These are phyloP conservation scores for Caiman crocodilus DNA, from an alignment of 2,797 vertebrate genomes.

Conservation along the genomic window DNA sequence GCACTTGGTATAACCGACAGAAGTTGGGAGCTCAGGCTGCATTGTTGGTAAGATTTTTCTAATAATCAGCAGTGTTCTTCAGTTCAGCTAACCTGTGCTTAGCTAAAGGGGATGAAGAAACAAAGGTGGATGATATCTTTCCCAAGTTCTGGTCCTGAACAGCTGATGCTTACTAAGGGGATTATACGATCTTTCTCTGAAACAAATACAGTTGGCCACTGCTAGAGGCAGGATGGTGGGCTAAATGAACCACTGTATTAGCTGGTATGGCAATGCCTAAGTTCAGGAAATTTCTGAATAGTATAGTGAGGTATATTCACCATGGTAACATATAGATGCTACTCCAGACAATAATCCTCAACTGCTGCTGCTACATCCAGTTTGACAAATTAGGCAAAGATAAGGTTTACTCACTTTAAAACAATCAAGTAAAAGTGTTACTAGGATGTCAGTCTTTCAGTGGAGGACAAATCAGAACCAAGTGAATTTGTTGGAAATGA, in stretches of 20 bases:
- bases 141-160: not conserved
- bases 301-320: not conserved
- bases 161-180: not conserved
- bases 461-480: constrained; percentile 45
- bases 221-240: not conserved
- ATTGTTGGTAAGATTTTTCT: not conserved
- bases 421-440: constrained; percentile 42
- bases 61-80: not conserved
- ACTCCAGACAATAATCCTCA: not conserved
- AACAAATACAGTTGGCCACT: not conserved
- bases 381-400: constrained; percentile 28
- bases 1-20: not conserved
- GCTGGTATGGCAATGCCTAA: not conserved
- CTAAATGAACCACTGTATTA: not conserved
- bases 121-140: not conserved
- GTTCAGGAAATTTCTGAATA: constrained; percentile 22
- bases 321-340: not conserved
- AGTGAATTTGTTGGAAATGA: constrained; percentile 25
- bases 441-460: constrained; percentile 52
- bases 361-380: not conserved
- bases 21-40: not conserved
- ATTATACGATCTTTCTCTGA: not conserved
- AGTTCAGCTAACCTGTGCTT: not conserved
- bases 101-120: not conserved
- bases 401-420: constrained; percentile 35